These are phyloP conservation scores for Notechis scutatus DNA, from an alignment of 2,113 vertebrate species.

Conservation along the genomic window DNA sequence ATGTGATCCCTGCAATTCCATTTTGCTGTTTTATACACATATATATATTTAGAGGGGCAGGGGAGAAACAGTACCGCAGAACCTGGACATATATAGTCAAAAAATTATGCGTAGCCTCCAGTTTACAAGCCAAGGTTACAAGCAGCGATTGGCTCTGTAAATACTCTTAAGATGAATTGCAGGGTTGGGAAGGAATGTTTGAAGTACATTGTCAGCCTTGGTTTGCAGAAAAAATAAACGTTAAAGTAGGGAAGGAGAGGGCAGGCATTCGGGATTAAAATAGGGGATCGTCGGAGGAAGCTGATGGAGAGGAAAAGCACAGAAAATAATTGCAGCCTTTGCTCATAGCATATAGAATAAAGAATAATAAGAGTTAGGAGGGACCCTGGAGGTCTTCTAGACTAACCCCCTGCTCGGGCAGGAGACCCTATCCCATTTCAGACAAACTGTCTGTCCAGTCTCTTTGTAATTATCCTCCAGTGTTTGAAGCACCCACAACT, in stretches of 20 bases:
- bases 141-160: neutral
- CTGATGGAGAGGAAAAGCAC: neutral
- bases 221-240: neutral
- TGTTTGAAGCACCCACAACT: too few relatives aligned
- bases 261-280: neutral
- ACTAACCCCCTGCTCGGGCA: neutral
- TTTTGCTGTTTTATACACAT: neutral
- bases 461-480: too few relatives aligned
- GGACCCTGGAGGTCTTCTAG: neutral
- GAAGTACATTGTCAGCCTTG: neutral
- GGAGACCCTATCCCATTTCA: neutral
- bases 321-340: neutral
- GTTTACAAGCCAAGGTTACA: neutral
- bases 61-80: neutral
- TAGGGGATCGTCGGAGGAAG: neutral
- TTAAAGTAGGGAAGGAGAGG: neutral
- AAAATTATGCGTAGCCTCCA: neutral
- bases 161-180: neutral
- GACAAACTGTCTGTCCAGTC: too few relatives aligned
- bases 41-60: neutral
- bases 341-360: neutral
- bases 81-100: neutral
- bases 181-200: neutral
- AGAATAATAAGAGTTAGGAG: too few relatives aligned
- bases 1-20: neutral